Evolutionary conservation across 1,140 invertebrate species (phyloP), one percentile per base, ranked within the genome.

Genomic region (Meloidogyne hapla): DNA sequence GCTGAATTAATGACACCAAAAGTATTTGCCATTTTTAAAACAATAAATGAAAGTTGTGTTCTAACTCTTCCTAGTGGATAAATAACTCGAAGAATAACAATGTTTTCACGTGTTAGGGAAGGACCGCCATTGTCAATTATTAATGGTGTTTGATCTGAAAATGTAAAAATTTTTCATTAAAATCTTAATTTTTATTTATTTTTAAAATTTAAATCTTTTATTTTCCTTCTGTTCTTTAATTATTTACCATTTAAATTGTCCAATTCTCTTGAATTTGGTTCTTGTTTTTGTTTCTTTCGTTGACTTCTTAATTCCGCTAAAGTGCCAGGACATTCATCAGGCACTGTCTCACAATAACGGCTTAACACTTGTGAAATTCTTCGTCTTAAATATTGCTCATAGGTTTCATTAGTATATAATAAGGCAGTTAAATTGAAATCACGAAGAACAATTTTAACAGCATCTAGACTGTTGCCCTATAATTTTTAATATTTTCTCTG

Each of bases 311-410:
- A 1, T 21, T 73, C 70, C n/a, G 70, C 70, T 21, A 73, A 73
- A 23, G 78, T 70, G 13, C 82, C 84, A 15, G 83, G 78, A 69
- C 85, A 86, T 63, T 87, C 84, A 63, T 87, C 77, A n/a, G 81
- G 71, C 66, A 83, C 63, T 12, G 85, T 68, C 48, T 86, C 78
- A 74, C 85, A 86, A 69, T 83, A 87, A 28, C 76, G 72, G 26
- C 83, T 84, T 13, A 86, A 64, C 13, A 87, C 75, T 21, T 78
- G 69, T 12, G 85, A 79, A n/a, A 86, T 81, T 62, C 85, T 67
- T 77, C 85, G 56, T 33, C 86, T 87, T 74, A 86, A 87, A 70
- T 86, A 86, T 61, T 81, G 73, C 73, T 86, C 84, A 74, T 86
- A 87, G 10, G 83, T 76, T 64, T 86, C 85, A 42, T 79, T 81